A percentile compares a stretch with the other conserved stretches of the same genome.
Evolutionary conservation across 2,113 vertebrate species (phyloP).

Genomic region (Triplophysa tibetana): DNA sequence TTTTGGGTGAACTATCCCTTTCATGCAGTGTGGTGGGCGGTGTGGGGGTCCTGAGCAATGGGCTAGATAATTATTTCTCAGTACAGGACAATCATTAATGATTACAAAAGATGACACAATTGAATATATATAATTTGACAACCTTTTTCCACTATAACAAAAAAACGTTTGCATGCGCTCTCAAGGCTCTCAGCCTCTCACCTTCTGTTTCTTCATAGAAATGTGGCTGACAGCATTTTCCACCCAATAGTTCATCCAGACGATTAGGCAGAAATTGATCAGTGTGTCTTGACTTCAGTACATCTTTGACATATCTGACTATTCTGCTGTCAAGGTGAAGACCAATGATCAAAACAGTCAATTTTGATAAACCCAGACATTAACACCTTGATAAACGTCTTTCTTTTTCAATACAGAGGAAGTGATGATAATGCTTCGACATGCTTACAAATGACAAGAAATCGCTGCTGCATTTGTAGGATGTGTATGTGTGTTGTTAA

Average conservation of each 20-base stretch:
- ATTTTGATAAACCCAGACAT: constrained; percentile 12
- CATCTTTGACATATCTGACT: constrained; percentile 30
- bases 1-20: too few relatives aligned
- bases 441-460: not conserved
- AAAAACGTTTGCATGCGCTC: too few relatives aligned
- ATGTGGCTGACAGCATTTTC: not conserved
- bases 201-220: not conserved
- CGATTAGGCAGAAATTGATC: not conserved
- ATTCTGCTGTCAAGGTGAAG: not conserved
- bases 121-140: too few relatives aligned
- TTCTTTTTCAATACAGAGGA: not conserved
- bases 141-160: too few relatives aligned
- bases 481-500: not conserved
- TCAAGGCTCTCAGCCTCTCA: too few relatives aligned
- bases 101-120: too few relatives aligned
- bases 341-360: not conserved
- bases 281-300: not conserved
- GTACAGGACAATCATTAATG: too few relatives aligned
- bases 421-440: not conserved
- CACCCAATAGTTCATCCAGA: not conserved
- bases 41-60: too few relatives aligned
- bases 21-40: too few relatives aligned
- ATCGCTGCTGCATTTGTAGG: not conserved
- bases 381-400: not conserved
- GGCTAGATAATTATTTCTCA: too few relatives aligned